phyloP scores from a whole-genome alignment of 2,888 invertebrate genomes.

The Bombyx huttoni region DNA sequence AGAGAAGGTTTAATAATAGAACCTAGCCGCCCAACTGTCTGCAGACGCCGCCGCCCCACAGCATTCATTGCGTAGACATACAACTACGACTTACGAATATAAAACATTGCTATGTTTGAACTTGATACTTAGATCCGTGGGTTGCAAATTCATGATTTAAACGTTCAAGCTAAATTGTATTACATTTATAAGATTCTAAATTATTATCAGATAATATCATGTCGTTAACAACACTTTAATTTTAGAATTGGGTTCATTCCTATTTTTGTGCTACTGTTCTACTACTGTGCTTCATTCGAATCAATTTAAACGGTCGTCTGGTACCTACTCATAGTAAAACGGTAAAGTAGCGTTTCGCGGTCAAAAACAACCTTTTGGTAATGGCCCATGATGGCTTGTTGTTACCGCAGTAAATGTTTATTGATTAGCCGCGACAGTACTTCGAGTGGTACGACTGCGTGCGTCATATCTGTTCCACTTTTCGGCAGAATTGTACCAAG shows the following conservation, averaged over 20 bases:
- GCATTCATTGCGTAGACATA: neutral
- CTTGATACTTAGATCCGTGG: neutral
- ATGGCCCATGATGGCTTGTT: neutral
- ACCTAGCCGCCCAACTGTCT: constrained; percentile 9
- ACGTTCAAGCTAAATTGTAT: too few relatives aligned
- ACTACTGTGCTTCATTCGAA: too few relatives aligned
- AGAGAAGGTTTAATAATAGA: constrained; percentile 23
- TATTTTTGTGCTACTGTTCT: too few relatives aligned
- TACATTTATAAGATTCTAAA: too few relatives aligned
- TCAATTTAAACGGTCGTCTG: too few relatives aligned
- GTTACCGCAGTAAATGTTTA: neutral
- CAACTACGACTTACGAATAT: neutral
- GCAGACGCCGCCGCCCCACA: constrained; percentile 11
- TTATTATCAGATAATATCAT: too few relatives aligned
- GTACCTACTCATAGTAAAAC: too few relatives aligned
- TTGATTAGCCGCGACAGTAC: neutral
- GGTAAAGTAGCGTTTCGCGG: neutral
- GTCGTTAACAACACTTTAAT: too few relatives aligned
- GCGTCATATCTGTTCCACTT: neutral
- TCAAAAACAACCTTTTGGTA: neutral
- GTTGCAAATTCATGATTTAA: too few relatives aligned
- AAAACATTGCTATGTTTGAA: neutral
- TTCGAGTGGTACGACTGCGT: neutral
- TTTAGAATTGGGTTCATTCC: too few relatives aligned
- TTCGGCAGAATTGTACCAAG: neutral